Base-by-base conservation (phyloP, 2,113 vertebrate species). In the Chloropsis hardwickii region DNA sequence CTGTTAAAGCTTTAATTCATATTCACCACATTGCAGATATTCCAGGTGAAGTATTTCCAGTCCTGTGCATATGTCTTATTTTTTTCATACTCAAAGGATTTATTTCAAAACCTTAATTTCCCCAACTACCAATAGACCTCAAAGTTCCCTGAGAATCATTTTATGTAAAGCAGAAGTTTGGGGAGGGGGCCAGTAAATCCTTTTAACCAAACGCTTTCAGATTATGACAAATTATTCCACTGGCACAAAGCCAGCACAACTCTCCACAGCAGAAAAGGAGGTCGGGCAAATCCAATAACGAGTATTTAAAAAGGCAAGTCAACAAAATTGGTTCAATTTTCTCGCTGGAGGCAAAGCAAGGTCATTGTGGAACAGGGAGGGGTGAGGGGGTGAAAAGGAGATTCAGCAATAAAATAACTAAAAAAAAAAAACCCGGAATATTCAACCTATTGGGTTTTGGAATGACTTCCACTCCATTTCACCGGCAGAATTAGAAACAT, bases 391-490 rank as follows among this genome's bases (percentile, higher is more conserved):
- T 1, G 0, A 88, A 66, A 44, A 50, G 10, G 7, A 20, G 64
- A 58, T 25, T 14, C 78, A 86, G 60, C 56, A 76, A 62, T 35
- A 19, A 70, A 76, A 78, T 19, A 45, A 53, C 16, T 42, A 37
- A 37, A 37, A 37, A 37, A 37, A 37, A 70, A 69, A 62, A 57
- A 0, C 0, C n/a, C 25, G 31, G 42, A 81, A 95, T 56, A 95
- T 93, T 76, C 89, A 90, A 95, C 71, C 83, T 96, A 96, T 93
- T 94, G 95, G 15, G 70, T 94, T 96, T 92, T 73, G n/a, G 48
- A 90, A 97, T 98, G 96, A 97, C 69, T 85, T 86, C 90, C 97
- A 97, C 94, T 93, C 94, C 96, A 97, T 98, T 98, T 98, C 95
- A 94, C 69, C 6, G 6, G 94, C 90, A 98, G 96, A 98, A 98